A percentile compares a stretch with the other conserved stretches of the same genome.
These are phyloP conservation scores for Apamea monoglypha DNA, from an alignment of 2,888 invertebrate genomes.

Conservation along the genomic window DNA sequence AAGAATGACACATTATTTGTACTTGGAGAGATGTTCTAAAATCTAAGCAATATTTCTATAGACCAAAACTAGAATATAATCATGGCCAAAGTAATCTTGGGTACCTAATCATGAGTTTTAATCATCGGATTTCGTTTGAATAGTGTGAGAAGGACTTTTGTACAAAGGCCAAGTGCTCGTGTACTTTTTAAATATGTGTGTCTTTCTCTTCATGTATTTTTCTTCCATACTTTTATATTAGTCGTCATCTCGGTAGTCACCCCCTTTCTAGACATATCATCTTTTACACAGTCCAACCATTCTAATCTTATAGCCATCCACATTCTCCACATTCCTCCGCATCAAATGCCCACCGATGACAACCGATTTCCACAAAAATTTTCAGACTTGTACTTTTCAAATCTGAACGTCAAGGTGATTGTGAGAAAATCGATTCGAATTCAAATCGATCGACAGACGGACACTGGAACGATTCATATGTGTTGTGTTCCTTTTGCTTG, in stretches of 20 bases:
- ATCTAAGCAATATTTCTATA: background rate
- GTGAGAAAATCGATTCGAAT: background rate
- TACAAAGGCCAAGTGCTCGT: background rate
- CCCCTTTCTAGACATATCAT: too few species aligned
- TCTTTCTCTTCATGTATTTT: too few species aligned
- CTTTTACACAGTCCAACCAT: too few species aligned
- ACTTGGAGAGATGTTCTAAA: background rate
- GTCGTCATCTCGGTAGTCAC: too few species aligned
- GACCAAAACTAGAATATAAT: background rate
- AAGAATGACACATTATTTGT: background rate
- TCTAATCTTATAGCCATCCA: too few species aligned
- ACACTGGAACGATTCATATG: background rate
- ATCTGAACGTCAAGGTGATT: background rate
- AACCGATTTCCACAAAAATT: too few species aligned
- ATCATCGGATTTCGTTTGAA: background rate
- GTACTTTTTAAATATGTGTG: background rate
- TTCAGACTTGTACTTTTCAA: background rate
- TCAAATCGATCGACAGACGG: background rate
- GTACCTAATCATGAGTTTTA: background rate
- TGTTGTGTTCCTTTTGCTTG: background rate
- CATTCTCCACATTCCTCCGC: too few species aligned
- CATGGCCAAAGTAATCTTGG: background rate
- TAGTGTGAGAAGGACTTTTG: background rate
- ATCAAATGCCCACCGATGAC: too few species aligned
- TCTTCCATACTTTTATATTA: too few species aligned